Percentiles rank a stretch among this genome's conserved stretches.
phyloP scores from a whole-genome alignment of 2,113 vertebrate species.

The Ameiurus melas region DNA sequence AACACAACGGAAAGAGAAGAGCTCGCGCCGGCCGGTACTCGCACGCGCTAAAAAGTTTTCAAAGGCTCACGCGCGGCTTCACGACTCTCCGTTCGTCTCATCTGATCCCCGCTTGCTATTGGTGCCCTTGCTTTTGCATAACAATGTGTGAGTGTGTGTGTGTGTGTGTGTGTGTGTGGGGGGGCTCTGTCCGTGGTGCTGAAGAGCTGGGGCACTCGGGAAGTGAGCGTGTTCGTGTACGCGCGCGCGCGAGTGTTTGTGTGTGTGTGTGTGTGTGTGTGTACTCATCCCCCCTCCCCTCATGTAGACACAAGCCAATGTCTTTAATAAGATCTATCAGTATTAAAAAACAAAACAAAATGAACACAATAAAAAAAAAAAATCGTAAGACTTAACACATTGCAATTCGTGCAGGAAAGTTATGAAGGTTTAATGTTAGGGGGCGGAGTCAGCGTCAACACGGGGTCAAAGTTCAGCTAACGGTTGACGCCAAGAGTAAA shows the following conservation, averaged over 20 bases:
- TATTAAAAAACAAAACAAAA: not conserved
- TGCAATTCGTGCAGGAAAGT: not conserved
- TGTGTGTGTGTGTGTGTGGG: conserved; percentile 24
- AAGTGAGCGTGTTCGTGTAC: not conserved
- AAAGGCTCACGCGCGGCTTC: conserved; percentile 33
- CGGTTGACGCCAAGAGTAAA: not conserved
- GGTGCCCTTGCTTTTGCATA: conserved; percentile 54
- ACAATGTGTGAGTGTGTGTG: conserved; percentile 29
- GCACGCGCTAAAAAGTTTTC: conserved; percentile 45
- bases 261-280: conserved; percentile 9
- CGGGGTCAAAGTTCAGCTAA: not conserved
- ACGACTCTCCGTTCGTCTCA: conserved; percentile 60
- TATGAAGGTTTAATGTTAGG: not conserved
- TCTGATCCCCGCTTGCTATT: conserved; percentile 62
- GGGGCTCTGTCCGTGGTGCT: conserved; percentile 51
- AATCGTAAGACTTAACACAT: not conserved
- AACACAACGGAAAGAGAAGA: not conserved
- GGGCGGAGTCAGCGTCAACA: not conserved
- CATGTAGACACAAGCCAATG: not conserved
- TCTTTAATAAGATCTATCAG: not conserved
- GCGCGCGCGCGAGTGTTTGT: conserved; percentile 1
- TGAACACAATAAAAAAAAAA: not conserved
- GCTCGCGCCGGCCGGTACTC: conserved; percentile 6
- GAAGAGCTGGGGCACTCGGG: conserved; percentile 47
- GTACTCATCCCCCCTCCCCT: not conserved